Evolutionary conservation across 1,140 invertebrate genomes (phyloP), one percentile per base, ranked within the genome.

Genomic region (Oreohelix idahoensis): DNA sequence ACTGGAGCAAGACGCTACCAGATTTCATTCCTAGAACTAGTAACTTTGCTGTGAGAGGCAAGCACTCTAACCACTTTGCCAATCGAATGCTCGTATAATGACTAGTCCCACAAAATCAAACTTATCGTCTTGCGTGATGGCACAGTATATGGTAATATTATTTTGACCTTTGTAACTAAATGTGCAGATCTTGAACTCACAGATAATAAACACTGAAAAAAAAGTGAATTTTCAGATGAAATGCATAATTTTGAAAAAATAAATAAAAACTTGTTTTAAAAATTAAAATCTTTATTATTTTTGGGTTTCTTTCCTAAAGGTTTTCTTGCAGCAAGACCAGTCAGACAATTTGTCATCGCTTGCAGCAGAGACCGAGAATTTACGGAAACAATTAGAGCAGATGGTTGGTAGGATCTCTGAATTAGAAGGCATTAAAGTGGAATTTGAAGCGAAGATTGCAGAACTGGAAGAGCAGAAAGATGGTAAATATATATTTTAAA

Each of bases 381-480:
- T 81, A 0, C 39, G 70, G 38, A 36, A 10, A 1, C 26, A 69
- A 10, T 39, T 83, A 23, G 73, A 83, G n/a, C 42, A 81, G 1
- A 81, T 69, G 36, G 77, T 13, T 10, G 45, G 36, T 17, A 38
- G 23, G 26, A 77, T 77, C 17, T 32, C 58, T 17, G 69, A 39
- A 36, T 66, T 90, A 29, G 85, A 90, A 58, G 86, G 83, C 32
- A 88, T 88, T n/a, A 75, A 75, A 32, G 73, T 26, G 45, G 53
- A 10, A 58, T n/a, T 84, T 63, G 87, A 89, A 74, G 53, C 87
- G 39, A 85, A 83, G 71, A 82, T 85, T 39, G 85, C 84, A 58
- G 86, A 89, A 69, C 58, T 86, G n/a, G 85, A 87, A 49, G 88
- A 89, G 23, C 66, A 83, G 71, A 88, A 76, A 85, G 86, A 86